These are phyloP conservation scores for Sialis lutaria DNA, from an alignment of 2,888 invertebrate genomes.

Conservation along the genomic window DNA sequence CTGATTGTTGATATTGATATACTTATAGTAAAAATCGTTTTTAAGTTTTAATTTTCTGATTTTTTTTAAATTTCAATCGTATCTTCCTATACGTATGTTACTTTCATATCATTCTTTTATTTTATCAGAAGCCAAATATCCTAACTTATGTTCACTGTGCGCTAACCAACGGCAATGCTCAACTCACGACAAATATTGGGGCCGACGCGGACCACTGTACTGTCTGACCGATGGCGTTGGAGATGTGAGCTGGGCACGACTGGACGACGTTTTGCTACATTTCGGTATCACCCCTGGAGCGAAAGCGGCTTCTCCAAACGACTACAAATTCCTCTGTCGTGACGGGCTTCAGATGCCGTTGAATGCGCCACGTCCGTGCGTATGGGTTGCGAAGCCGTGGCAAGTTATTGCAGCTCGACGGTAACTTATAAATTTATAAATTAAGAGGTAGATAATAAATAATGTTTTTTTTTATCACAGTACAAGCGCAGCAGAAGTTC, in stretches of 20 bases:
- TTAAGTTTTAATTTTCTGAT: too few relatives aligned
- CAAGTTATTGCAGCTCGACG: slow-evolving; percentile 50
- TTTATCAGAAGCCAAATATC: slow-evolving; percentile 38
- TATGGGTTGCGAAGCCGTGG: slow-evolving; percentile 68
- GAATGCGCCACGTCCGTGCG: slow-evolving; percentile 40
- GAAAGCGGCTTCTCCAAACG: slow-evolving; percentile 23
- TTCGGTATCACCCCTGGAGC: slow-evolving; percentile 37
- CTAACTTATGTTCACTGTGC: slow-evolving; percentile 57
- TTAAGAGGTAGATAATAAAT: not conserved
- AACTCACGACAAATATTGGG: slow-evolving; percentile 61
- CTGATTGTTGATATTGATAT: too few relatives aligned
- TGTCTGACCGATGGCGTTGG: slow-evolving; percentile 66
- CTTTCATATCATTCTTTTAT: not conserved
- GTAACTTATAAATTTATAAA: slow-evolving; percentile 22
- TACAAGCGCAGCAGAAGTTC: slow-evolving; percentile 29
- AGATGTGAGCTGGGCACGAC: slow-evolving; percentile 67
- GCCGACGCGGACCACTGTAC: slow-evolving; percentile 58
- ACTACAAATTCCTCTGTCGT: slow-evolving; percentile 56
- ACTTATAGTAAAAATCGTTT: too few relatives aligned
- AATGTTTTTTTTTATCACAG: slow-evolving; percentile 16
- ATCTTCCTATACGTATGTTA: too few relatives aligned
- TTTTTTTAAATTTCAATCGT: too few relatives aligned
- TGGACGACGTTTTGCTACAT: slow-evolving; percentile 45
- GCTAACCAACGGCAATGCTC: slow-evolving; percentile 40
- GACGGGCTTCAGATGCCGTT: slow-evolving; percentile 51